These are phyloP conservation scores for Holothuria leucospilota DNA, from an alignment of 53 echinoderm and acorn worm species.

Conservation along the genomic window DNA sequence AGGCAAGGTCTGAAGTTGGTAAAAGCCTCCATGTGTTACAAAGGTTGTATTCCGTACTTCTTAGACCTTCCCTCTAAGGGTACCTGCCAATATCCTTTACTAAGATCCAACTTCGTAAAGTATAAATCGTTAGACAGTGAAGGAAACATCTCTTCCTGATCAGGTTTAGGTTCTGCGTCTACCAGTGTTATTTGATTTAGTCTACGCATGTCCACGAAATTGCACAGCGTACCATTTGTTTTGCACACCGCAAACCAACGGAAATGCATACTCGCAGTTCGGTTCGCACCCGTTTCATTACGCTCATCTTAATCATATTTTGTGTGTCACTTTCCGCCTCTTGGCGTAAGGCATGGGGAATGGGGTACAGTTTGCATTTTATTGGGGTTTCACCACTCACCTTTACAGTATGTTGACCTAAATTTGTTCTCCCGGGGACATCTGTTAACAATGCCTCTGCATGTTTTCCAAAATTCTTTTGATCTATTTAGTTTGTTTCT, in stretches of 20 bases:
- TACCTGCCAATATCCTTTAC: conserved; percentile 65
- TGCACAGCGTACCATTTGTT: conserved; percentile 47
- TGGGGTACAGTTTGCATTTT: conserved; percentile 59
- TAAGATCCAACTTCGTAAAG: conserved; percentile 63
- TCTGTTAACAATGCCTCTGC: conserved; percentile 27
- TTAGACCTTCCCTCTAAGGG: conserved; percentile 58
- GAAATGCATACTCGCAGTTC: conserved; percentile 58
- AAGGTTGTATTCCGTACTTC: conserved; percentile 55
- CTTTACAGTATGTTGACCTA: conserved; percentile 43
- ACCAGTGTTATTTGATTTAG: conserved; percentile 45
- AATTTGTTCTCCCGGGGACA: conserved; percentile 45
- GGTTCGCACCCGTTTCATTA: conserved; percentile 37
- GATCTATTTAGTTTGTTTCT: not conserved
- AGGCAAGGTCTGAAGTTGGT: conserved; percentile 54
- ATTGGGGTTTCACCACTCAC: conserved; percentile 41
- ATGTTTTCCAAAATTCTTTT: conserved; percentile 7
- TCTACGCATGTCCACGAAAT: conserved; percentile 51
- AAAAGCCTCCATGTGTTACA: conserved; percentile 45
- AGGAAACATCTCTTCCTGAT: conserved; percentile 62
- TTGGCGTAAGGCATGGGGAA: conserved; percentile 56
- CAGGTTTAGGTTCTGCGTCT: conserved; percentile 60
- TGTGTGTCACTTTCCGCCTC: conserved; percentile 47
- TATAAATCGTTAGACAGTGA: conserved; percentile 39
- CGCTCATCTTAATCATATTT: conserved; percentile 57
- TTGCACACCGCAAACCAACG: conserved; percentile 30